phyloP scores from a whole-genome alignment of 2,113 vertebrate species.

The Hippolais icterina region DNA sequence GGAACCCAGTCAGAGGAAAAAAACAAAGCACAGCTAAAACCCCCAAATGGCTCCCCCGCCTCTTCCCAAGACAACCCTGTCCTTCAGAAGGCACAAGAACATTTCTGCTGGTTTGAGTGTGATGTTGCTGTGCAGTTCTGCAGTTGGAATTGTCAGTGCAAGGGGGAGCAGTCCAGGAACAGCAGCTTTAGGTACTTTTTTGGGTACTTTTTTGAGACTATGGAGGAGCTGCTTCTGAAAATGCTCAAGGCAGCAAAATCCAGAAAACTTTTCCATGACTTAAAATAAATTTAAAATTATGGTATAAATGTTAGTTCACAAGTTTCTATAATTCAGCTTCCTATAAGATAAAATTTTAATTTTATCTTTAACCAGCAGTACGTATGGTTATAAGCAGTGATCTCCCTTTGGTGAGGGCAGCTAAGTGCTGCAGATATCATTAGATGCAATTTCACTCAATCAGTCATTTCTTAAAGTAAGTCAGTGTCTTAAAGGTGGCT shows the following conservation, averaged over 20 bases:
- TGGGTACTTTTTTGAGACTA: not conserved
- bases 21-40: rapidly evolving
- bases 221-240: not conserved
- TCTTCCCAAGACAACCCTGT: not conserved
- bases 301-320: not conserved
- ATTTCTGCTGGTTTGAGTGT: not conserved
- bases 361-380: not conserved
- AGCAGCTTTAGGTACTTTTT: not conserved
- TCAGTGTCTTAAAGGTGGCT: not conserved
- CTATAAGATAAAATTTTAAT: not conserved
- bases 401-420: not conserved
- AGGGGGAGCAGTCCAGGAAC: not conserved
- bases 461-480: not conserved
- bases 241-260: not conserved
- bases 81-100: not conserved
- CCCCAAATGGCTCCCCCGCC: rapidly evolving
- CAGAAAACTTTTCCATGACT: not conserved
- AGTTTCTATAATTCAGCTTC: not conserved
- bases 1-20: not conserved
- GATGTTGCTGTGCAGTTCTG: not conserved
- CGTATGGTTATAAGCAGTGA: not conserved
- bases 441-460: not conserved
- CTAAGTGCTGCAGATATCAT: not conserved
- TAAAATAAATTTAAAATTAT: not conserved
- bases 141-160: not conserved